These are phyloP conservation scores for Sycophila texana DNA, from an alignment of 2,888 invertebrate species.

Conservation along the genomic window DNA sequence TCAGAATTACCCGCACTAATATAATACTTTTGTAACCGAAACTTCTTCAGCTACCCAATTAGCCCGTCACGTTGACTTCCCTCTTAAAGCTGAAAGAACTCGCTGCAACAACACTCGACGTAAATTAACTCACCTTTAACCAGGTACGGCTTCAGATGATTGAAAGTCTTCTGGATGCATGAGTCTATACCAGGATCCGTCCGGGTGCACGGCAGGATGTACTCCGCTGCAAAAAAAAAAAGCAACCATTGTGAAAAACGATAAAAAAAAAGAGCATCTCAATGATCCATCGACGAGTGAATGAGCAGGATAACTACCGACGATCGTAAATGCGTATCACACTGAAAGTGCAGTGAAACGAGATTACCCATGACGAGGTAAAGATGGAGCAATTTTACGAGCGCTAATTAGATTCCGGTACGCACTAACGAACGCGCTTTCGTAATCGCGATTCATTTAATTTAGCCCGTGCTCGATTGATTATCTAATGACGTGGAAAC, in stretches of 20 bases:
- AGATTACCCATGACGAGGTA: not conserved
- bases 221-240: conserved; percentile 78
- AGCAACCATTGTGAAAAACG: not conserved
- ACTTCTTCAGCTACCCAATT: too few species aligned
- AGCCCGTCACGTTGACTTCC: too few species aligned
- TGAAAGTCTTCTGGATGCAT: conserved; percentile 84
- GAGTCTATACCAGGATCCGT: conserved; percentile 81
- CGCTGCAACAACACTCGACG: too few species aligned
- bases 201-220: conserved; percentile 83
- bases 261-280: not conserved
- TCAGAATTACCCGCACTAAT: too few species aligned
- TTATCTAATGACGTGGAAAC: not conserved
- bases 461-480: not conserved
- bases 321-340: not conserved
- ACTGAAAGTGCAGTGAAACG: not conserved
- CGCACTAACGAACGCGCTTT: not conserved
- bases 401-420: conserved; percentile 16
- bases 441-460: not conserved
- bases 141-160: conserved; percentile 84
- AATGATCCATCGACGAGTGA: not conserved
- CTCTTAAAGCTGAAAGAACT: too few species aligned
- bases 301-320: not conserved
- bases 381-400: not conserved
- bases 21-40: too few species aligned
- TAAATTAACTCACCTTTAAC: conserved; percentile 75